These are phyloP conservation scores for Trididemnum miniatum DNA, from an alignment of 23 tunicate genomes.

Conservation along the genomic window DNA sequence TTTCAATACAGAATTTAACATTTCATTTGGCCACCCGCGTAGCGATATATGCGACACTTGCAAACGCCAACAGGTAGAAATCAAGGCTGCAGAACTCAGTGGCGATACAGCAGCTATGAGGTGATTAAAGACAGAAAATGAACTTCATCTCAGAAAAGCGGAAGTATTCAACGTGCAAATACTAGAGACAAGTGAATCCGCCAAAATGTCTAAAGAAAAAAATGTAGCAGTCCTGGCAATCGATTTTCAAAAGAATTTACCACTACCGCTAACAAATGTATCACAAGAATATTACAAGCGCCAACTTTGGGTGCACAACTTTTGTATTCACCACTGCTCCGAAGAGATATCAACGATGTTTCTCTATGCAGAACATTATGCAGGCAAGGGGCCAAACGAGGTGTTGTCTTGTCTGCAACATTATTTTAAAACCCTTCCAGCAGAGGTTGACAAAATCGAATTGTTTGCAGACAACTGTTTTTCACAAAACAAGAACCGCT, in stretches of 20 bases:
- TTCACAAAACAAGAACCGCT: slow-evolving; percentile 11
- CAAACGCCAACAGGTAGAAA: not conserved
- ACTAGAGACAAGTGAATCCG: not conserved
- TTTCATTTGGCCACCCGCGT: not conserved
- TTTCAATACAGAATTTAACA: not conserved
- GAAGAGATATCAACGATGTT: not conserved
- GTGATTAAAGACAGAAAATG: not conserved
- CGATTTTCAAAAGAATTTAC: not conserved
- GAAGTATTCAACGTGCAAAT: slow-evolving; percentile 6
- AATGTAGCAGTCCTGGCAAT: slow-evolving; percentile 1
- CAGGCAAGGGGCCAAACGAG: slow-evolving; percentile 11
- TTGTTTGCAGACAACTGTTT: slow-evolving; percentile 5
- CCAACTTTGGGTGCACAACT: not conserved
- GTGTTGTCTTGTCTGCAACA: not conserved
- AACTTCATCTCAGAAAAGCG: not conserved
- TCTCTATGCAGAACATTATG: not conserved
- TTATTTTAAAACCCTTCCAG: not conserved
- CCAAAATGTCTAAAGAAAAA: not conserved
- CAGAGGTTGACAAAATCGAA: not conserved
- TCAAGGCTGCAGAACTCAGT: slow-evolving; percentile 1
- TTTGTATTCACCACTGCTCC: not conserved
- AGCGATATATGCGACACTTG: not conserved
- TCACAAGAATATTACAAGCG: not conserved
- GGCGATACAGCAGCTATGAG: not conserved
- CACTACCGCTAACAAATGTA: not conserved